A percentile compares a stretch with the other conserved stretches of the same genome.
Evolutionary conservation across 1,140 invertebrate genomes (phyloP).

Genomic region (Mizuhopecten yessoensis): DNA sequence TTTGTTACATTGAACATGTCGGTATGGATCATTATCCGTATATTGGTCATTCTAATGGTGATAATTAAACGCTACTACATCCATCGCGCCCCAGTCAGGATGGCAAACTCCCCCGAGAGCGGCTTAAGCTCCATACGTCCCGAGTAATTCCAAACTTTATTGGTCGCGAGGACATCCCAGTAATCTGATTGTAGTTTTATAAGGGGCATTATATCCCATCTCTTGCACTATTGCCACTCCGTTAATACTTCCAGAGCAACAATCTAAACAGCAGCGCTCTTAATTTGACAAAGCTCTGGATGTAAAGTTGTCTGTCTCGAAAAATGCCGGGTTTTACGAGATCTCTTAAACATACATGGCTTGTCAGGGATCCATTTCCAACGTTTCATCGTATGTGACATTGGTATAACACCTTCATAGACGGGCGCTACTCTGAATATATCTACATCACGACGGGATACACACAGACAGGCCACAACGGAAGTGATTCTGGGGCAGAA

Average conservation of each 20-base stretch:
- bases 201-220: constrained; percentile 37
- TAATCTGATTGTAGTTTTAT: constrained; percentile 39
- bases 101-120: constrained; percentile 32
- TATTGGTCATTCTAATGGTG: constrained; percentile 45
- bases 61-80: constrained; percentile 46
- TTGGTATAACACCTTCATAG: neutral
- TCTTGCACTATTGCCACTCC: neutral
- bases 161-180: neutral
- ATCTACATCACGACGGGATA: neutral
- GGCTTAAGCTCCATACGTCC: constrained; percentile 14
- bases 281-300: constrained; percentile 33
- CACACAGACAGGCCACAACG: neutral
- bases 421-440: neutral
- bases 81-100: neutral
- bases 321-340: constrained; percentile 30
- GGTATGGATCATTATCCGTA: constrained; percentile 26
- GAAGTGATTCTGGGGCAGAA: neutral
- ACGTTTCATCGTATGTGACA: neutral
- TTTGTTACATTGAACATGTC: constrained; percentile 42
- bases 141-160: constrained; percentile 34
- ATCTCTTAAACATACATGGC: neutral
- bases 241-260: constrained; percentile 37
- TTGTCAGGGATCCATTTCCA: constrained; percentile 30
- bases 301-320: constrained; percentile 33
- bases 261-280: constrained; percentile 4